phyloP scores from a whole-genome alignment of 1,140 invertebrate genomes.

The Lamellibrachia luymesi region DNA sequence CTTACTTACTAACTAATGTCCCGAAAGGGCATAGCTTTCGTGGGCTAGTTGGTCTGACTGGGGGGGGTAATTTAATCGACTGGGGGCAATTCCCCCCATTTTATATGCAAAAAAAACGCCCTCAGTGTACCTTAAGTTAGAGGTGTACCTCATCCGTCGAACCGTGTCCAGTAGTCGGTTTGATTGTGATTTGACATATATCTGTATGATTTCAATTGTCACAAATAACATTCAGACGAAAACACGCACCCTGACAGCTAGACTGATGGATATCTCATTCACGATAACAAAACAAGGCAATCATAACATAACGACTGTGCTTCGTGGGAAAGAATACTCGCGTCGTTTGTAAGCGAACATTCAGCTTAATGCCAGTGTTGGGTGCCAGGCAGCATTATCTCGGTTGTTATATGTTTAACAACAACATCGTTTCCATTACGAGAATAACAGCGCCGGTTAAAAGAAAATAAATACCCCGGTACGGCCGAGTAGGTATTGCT shows the following conservation, averaged over 20 bases:
- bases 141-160: no score
- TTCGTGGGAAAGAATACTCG: not conserved
- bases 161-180: no score
- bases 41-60: no score
- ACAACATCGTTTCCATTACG: not conserved
- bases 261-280: not conserved
- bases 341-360: not conserved
- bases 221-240: not conserved
- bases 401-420: not conserved
- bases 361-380: not conserved
- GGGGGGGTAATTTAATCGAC: no score
- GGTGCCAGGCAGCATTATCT: not conserved
- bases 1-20: no score
- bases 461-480: not conserved
- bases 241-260: not conserved
- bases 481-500: not conserved
- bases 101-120: no score
- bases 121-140: no score
- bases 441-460: not conserved
- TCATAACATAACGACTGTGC: not conserved
- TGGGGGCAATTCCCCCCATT: no score
- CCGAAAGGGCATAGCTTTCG: no score
- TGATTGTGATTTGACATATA: no score
- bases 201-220: not conserved
- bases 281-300: not conserved